Base-by-base conservation (phyloP, 2,113 vertebrate species). In the Raja brachyura region DNA sequence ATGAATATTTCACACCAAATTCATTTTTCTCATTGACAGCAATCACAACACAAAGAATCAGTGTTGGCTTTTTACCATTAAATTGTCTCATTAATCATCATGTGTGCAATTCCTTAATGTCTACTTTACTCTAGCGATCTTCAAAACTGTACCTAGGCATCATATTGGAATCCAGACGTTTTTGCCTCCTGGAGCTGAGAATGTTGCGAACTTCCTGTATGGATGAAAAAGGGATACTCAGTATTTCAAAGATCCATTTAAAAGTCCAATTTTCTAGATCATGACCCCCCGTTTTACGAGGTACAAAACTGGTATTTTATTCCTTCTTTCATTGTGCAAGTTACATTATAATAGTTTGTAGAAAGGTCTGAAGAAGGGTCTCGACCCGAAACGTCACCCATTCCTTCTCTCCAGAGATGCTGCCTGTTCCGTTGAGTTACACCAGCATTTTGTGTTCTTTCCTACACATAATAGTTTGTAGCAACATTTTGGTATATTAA, bases 11-110 rank as follows among this genome's bases (percentile, higher is more conserved):
- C 63, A 33, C 68, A 68, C 4, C 13, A 25, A 90, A 39, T 90
- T 63, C 13, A 66, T 63, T 68, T 16, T 68, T 20, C 61, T 31
- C 25, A 33, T 63, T 31, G 59, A 66, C 59, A 66, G 63, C 63
- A 39, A 66, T 90, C 61, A 90, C 18, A 90, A 90, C 4, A 33
- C 18, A 90, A 10, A 20, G 16, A 61, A 88, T 18, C 85, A 88
- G 63, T 31, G 14, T 11, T 88, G n/a, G 63, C n/a, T 66, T 88
- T 90, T 66, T 20, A 90, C 6, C 0, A 22, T 39, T n/a, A 90
- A 90, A 90, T 90, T 68, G n/a, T 63, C 79, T 83, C 86, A 90
- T 68, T 66, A 68, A n/a, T 90, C n/a, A 63, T 88, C n/a, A 88
- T 66, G 56, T 31, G 28, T 88, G 81, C 56, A 16, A 85, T 66